These are phyloP conservation scores for Brachycybe producta DNA, from an alignment of 2,888 invertebrate genomes.

Conservation along the genomic window DNA sequence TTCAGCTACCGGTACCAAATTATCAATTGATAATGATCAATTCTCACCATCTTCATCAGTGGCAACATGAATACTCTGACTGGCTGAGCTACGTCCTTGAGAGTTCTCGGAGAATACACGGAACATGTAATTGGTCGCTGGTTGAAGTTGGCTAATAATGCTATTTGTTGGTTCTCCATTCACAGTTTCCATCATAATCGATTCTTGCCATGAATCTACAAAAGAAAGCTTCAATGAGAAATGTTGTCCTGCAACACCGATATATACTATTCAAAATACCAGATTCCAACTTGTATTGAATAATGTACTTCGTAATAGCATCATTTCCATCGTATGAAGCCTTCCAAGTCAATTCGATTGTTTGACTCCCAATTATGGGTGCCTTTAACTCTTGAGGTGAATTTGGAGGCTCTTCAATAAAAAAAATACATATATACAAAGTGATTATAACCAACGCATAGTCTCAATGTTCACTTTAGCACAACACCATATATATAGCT, in stretches of 20 bases:
- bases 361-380: neutral
- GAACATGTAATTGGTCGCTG: conserved; percentile 15
- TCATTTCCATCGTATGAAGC: conserved; percentile 86
- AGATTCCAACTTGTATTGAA: conserved; percentile 33
- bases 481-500: no score
- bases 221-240: no score
- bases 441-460: no score
- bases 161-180: conserved; percentile 12
- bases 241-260: neutral
- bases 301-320: conserved; percentile 72
- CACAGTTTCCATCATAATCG: conserved; percentile 15
- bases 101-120: conserved; percentile 11
- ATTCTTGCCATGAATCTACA: conserved; percentile 12
- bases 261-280: no score
- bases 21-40: neutral
- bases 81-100: conserved; percentile 22
- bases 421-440: neutral
- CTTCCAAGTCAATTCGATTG: conserved; percentile 47
- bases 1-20: neutral
- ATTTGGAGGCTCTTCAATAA: conserved; percentile 1
- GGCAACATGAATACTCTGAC: conserved; percentile 30
- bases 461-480: no score
- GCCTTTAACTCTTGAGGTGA: neutral
- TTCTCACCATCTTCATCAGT: conserved; percentile 26
- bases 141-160: conserved; percentile 14